Conservation (phyloP, 1,140 invertebrate genomes). For the Goniozus legneri region DNA sequence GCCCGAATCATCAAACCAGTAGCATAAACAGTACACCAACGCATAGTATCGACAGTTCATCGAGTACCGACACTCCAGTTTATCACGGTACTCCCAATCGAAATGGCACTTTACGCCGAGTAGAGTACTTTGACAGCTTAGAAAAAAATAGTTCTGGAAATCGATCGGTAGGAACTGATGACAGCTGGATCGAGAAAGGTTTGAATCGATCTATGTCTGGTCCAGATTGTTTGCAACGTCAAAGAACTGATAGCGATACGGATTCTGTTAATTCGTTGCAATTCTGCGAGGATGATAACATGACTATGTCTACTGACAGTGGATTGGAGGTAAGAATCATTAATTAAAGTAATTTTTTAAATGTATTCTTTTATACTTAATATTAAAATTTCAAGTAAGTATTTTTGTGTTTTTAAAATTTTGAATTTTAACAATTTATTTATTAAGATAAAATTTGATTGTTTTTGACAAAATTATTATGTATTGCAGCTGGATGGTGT, state of each 20-base stretch:
- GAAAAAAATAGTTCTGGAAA: constrained; percentile 50
- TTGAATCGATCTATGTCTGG: constrained; percentile 66
- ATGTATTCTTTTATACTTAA: not conserved
- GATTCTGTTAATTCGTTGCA: constrained; percentile 49
- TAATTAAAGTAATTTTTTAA: not conserved
- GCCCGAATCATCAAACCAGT: constrained; percentile 30
- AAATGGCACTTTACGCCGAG: constrained; percentile 45
- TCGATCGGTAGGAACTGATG: constrained; percentile 48
- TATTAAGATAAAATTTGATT: not conserved
- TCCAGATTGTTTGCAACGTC: constrained; percentile 63
- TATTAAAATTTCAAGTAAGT: too few species aligned
- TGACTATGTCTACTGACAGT: constrained; percentile 53
- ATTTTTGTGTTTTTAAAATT: constrained; percentile 5
- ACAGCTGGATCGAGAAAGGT: constrained; percentile 54
- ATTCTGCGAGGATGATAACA: constrained; percentile 51
- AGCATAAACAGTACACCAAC: constrained; percentile 48
- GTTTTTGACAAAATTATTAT: constrained; percentile 4
- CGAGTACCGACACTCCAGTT: constrained; percentile 48
- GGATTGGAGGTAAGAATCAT: constrained; percentile 43
- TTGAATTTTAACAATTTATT: too few species aligned
- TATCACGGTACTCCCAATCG: constrained; percentile 40
- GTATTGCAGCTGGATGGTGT: constrained; percentile 41
- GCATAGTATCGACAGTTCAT: constrained; percentile 48
- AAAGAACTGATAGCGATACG: constrained; percentile 46
- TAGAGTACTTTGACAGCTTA: constrained; percentile 47